Evolutionary conservation across 2,888 invertebrate species (phyloP), one percentile per base, ranked within the genome.

Genomic region (Corythucha ciliata): DNA sequence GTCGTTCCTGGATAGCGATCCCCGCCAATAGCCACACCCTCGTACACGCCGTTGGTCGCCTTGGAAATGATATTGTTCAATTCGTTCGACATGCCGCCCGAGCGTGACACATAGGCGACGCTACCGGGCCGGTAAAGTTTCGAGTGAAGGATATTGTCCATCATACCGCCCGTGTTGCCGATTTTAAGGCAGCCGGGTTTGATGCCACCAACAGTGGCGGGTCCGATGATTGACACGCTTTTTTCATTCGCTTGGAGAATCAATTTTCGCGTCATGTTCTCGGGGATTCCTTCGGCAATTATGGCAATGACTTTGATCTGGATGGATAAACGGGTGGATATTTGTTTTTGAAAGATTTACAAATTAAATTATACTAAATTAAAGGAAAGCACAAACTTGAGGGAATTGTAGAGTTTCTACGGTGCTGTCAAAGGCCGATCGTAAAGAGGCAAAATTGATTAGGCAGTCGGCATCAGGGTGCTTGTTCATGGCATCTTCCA

Each of bases 71-170:
- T 94, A 69, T 98, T 98, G 74, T 98, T 99, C 55, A 98, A 72
- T 67, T 98, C 98, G 68, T 99, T 98, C 44, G 94, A 96, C 98
- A 98, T 98, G 7, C 98, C 98, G 25, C 98, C 98, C 0, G 96
- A 97, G 20, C 97, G 80, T 0, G 96, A 97, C 1, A 60, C 98
- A 68, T 98, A 98, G 0, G 96, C 97, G 48, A 98, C 92, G 65
- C 94, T 90, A 63, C 98, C 98, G 0, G 96, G 86, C 24, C 98
- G 74, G 72, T 97, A 98, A 12, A 98, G 75, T 68, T 94, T 94
- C 59, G 96, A 96, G 66, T 96, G 89, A 1, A 98, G 72, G 60
- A 99, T 94, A 67, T 98, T 98, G 69, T 99, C 98, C 76, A 98
- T 86, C 97, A 99, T 98, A 53, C 98, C 98, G 12, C 97, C 98